Evolutionary conservation across 2,888 invertebrate genomes (phyloP), one percentile per base, ranked within the genome.

Genomic region (Eupithecia inturbata): DNA sequence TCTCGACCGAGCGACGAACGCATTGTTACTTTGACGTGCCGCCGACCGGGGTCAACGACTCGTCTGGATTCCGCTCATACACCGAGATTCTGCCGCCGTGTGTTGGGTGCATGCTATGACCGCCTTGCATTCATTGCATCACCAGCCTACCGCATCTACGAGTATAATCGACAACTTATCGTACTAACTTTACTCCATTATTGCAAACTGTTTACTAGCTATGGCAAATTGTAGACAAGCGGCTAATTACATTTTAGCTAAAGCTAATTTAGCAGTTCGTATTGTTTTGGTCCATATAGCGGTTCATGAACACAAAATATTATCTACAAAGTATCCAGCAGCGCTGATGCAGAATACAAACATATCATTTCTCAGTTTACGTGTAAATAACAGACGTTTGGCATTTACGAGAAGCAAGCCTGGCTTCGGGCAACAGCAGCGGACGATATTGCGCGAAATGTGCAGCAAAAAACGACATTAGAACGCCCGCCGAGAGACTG

Each of bases 11-110:
- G 76, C 80, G 84, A 79, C 85, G 85, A 83, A 85, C 89, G 91
- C 91, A 92, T 92, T 93, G 92, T 92, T 90, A 87, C 91, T 93
- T 93, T 92, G 93, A 92, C 88, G 89, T 87, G 89, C 92, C 91
- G 92, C 92, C 91, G 81, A 81, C 83, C 83, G 87, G 90, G 93
- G 93, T 93, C 92, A 89, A 89, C 88, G 93, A 91, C 92, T 90
- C 92, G 89, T 88, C 89, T 88, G 93, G 91, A 93, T 93, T 93
- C 92, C 92, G 92, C 92, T 88, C 91, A 89, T 88, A 89, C 88
- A 81, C 88, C 84, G 88, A 90, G 87, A 89, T 89, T 87, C 87
- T 83, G 86, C 75, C 75, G 78, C 79, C 75, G 77, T 75, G 66
- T 76, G 75, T 57, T 72, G 70, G 72, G 78, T 76, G 77, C 76